Conservation (phyloP, 2,888 invertebrate genomes). For the Eupithecia pulchellata region DNA sequence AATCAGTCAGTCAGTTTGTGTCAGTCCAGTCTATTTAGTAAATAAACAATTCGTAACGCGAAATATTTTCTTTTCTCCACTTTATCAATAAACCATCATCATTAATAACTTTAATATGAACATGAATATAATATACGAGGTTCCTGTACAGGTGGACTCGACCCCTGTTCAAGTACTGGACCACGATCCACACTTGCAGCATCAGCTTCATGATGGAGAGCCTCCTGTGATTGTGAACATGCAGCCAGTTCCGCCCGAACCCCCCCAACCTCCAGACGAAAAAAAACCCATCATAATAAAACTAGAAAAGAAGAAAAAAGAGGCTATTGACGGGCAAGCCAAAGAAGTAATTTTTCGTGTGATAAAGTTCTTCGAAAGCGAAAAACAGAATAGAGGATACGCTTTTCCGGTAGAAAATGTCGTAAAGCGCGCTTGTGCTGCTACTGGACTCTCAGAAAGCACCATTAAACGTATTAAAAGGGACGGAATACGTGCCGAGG, state of each 20-base stretch:
- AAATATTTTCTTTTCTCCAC: background rate
- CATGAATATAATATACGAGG: conserved; percentile 60
- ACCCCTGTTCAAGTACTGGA: conserved; percentile 45
- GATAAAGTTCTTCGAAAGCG: conserved; percentile 80
- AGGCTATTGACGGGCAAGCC: conserved; percentile 79
- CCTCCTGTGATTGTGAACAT: conserved; percentile 52
- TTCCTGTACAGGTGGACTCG: conserved; percentile 43
- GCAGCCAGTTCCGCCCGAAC: conserved; percentile 43
- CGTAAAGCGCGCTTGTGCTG: conserved; percentile 77
- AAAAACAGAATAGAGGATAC: conserved; percentile 79
- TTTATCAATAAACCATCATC: conserved; percentile 8
- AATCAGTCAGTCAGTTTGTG: conserved; percentile 27
- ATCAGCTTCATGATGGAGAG: conserved; percentile 46
- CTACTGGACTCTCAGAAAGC: conserved; percentile 77
- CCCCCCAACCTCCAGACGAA: conserved; percentile 47
- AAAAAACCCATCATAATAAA: conserved; percentile 59
- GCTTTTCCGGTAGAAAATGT: conserved; percentile 80
- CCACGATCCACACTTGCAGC: conserved; percentile 44
- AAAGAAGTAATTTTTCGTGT: conserved; percentile 79
- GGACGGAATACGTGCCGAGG: conserved; percentile 75
- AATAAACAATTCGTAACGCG: conserved; percentile 39
- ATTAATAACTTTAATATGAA: conserved; percentile 51
- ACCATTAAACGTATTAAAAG: conserved; percentile 79
- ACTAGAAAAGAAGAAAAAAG: conserved; percentile 75
- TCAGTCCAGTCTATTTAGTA: conserved; percentile 33